Conservation (phyloP, 2,113 vertebrate genomes). For the Vireo altiloquus region DNA sequence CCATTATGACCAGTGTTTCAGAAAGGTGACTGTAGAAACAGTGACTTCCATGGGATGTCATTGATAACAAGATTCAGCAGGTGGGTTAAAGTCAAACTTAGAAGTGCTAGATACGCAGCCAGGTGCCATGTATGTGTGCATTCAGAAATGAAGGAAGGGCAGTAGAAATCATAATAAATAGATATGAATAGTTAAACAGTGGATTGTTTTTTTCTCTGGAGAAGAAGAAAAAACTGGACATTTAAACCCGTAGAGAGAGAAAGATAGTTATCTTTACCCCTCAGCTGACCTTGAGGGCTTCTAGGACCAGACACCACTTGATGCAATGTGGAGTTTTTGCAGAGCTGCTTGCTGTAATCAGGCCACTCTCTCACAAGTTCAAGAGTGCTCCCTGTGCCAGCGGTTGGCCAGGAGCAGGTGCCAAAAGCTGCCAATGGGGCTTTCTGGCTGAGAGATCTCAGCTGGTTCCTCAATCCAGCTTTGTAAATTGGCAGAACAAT, state of each 20-base stretch:
- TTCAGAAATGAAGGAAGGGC: neutral
- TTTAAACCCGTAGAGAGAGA: neutral
- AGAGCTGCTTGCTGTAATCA: neutral
- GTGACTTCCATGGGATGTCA: neutral
- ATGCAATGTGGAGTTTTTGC: neutral
- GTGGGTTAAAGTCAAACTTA: neutral
- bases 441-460: constrained; percentile 3
- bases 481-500: neutral
- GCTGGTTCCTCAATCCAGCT: neutral
- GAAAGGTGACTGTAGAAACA: neutral
- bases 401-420: neutral
- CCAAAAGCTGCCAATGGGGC: neutral
- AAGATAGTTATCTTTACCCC: neutral
- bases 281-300: neutral
- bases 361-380: neutral
- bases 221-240: neutral
- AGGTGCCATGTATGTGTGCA: neutral
- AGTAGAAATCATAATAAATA: neutral
- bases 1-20: neutral
- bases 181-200: neutral
- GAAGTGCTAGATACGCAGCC: neutral
- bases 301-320: neutral
- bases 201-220: neutral
- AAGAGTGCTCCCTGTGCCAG: neutral
- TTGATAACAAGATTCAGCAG: neutral